phyloP scores from a whole-genome alignment of 2,113 vertebrate genomes.

The Genyomyrus donnyi region DNA sequence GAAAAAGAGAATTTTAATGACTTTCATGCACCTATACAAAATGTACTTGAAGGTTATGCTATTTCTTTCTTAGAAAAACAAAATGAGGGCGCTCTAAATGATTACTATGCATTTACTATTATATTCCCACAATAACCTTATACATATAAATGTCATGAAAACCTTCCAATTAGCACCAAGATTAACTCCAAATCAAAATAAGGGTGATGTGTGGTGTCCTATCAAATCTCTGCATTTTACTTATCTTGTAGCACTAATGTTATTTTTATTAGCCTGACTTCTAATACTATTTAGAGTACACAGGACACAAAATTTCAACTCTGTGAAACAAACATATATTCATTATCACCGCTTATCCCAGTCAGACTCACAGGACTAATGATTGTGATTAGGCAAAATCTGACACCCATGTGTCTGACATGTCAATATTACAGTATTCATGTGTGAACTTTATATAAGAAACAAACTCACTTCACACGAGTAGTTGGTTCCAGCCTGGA shows the following conservation, averaged over 20 bases:
- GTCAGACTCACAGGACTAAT: background rate
- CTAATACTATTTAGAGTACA: background rate
- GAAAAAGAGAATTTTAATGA: background rate
- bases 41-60: background rate
- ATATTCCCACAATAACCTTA: background rate
- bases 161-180: background rate
- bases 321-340: background rate
- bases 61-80: background rate
- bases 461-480: conserved; percentile 55
- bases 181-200: background rate
- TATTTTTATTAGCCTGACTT: background rate
- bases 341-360: background rate
- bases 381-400: background rate
- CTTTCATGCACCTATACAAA: background rate
- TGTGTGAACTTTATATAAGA: background rate
- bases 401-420: background rate
- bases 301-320: background rate
- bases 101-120: background rate
- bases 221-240: background rate
- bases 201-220: background rate
- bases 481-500: conserved; percentile 55
- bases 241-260: background rate
- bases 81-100: background rate
- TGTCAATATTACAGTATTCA: background rate
- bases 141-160: background rate